phyloP scores from a whole-genome alignment of 1,140 invertebrate genomes.

The Phthorimaea operculella region DNA sequence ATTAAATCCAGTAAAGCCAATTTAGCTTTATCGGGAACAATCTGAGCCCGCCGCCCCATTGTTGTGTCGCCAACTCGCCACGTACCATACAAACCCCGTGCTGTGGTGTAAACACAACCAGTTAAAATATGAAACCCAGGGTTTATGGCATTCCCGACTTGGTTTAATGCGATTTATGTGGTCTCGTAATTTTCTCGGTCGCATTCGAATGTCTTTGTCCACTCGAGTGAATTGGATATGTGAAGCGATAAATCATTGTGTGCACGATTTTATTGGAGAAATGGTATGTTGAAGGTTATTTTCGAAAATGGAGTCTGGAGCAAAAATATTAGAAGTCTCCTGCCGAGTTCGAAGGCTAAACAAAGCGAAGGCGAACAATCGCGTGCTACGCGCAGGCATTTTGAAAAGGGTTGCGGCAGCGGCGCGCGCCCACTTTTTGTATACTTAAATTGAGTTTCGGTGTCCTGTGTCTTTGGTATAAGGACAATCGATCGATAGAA shows the following conservation, averaged over 20 bases:
- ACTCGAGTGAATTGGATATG: background rate
- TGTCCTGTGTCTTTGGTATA: conserved; percentile 35
- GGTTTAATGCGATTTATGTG: conserved; percentile 13
- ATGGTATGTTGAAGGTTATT: too few relatives aligned
- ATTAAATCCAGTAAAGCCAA: conserved; percentile 36
- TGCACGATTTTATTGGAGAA: background rate
- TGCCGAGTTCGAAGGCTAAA: conserved; percentile 8
- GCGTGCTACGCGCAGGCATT: conserved; percentile 41
- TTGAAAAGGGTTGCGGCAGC: conserved; percentile 30
- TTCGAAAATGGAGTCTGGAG: too few relatives aligned
- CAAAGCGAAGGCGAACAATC: conserved; percentile 14
- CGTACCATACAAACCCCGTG: conserved; percentile 15
- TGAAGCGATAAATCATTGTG: background rate
- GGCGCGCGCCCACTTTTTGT: conserved; percentile 37
- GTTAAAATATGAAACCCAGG: conserved; percentile 30
- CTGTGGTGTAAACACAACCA: conserved; percentile 27
- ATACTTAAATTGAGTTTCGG: conserved; percentile 30
- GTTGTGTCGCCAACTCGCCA: conserved; percentile 33
- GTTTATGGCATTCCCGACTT: conserved; percentile 40
- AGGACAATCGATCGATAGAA: conserved; percentile 36
- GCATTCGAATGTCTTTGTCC: background rate
- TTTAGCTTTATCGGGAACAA: conserved; percentile 44
- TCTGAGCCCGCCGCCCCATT: conserved; percentile 36
- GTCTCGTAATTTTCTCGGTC: background rate
- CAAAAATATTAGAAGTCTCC: background rate